Evolutionary conservation across 2,888 invertebrate species (phyloP).

Genomic region (Monoplex corrugatus): DNA sequence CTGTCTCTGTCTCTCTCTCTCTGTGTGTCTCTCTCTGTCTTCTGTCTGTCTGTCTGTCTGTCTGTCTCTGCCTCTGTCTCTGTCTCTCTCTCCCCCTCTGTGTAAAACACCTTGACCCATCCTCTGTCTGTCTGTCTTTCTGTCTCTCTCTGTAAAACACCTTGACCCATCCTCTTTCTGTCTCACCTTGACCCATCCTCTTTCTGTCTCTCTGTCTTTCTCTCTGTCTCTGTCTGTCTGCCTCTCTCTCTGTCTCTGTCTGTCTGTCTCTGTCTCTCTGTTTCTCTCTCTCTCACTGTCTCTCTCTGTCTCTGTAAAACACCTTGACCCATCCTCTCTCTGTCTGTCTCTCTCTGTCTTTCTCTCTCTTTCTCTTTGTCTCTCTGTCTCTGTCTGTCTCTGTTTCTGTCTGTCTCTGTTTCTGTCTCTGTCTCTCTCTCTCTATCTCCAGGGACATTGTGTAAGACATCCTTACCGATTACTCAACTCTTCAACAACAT

Average conservation of each 20-base stretch:
- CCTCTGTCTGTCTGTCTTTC: neutral
- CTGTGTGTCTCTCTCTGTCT: too few relatives aligned
- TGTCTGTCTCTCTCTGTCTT: neutral
- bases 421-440: conserved; percentile 2
- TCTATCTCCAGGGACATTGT: too few relatives aligned
- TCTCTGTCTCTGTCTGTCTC: neutral
- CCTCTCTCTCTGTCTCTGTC: neutral
- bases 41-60: neutral
- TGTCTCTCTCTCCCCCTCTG: neutral
- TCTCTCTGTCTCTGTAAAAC: neutral
- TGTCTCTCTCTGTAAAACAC: neutral
- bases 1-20: too few relatives aligned
- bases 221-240: neutral
- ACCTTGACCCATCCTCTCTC: neutral
- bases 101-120: neutral
- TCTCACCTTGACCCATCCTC: neutral
- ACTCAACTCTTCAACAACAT: too few relatives aligned
- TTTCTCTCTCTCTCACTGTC: too few relatives aligned
- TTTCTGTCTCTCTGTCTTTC: neutral
- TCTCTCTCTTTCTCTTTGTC: neutral
- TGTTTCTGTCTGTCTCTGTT: neutral
- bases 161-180: neutral
- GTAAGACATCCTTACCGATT: too few relatives aligned
- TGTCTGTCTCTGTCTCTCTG: neutral
- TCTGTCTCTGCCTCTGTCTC: neutral